Evolutionary conservation across 2,113 vertebrate genomes (phyloP).

Genomic region (Tragelaphus scriptus): DNA sequence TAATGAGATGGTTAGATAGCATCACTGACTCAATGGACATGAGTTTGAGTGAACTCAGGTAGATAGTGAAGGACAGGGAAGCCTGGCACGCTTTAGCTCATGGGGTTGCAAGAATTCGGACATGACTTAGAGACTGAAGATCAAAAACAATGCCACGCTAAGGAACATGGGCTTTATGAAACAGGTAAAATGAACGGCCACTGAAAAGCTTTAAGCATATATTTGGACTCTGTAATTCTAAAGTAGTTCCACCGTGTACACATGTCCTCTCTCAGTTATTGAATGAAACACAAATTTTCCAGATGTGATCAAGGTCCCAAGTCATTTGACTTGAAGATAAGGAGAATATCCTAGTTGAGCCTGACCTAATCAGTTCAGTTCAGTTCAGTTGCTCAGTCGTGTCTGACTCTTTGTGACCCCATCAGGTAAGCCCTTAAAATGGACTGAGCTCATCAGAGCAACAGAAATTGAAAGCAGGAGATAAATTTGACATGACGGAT

Average conservation of each 20-base stretch:
- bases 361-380: neutral
- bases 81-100: neutral
- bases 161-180: neutral
- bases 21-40: neutral
- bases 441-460: neutral
- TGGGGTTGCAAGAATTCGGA: neutral
- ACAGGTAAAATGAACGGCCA: neutral
- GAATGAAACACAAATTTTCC: neutral
- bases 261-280: neutral
- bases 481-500: neutral
- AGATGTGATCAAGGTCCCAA: neutral
- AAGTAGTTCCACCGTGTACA: neutral
- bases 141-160: neutral
- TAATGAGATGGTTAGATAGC: neutral
- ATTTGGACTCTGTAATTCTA: neutral
- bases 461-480: neutral
- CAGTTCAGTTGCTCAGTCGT: neutral
- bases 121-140: neutral
- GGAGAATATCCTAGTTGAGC: neutral
- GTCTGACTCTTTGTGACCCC: neutral
- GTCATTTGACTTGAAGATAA: neutral
- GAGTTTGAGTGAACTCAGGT: neutral
- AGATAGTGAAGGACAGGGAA: neutral
- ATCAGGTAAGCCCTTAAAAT: neutral
- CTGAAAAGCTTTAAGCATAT: neutral